Evolutionary conservation across 2,888 invertebrate species (phyloP).

Genomic region (Phania funesta): DNA sequence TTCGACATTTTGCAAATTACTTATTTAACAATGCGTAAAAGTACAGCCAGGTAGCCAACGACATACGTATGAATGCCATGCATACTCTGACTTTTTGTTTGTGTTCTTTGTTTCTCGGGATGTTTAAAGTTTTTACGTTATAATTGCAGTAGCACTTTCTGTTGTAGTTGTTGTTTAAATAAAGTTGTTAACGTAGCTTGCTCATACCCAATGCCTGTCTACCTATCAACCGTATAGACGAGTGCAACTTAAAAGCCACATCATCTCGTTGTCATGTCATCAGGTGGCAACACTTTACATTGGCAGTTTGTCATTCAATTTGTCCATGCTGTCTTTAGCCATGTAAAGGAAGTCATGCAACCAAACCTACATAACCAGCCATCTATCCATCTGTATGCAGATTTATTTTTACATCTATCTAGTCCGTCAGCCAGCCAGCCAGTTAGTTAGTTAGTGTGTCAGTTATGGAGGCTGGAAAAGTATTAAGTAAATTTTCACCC

Average conservation of each 20-base stretch:
- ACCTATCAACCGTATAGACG: conserved; percentile 44
- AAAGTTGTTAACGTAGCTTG: conserved; percentile 33
- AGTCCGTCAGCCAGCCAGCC: not conserved
- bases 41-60: conserved; percentile 23
- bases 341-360: conserved; percentile 39
- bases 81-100: not conserved
- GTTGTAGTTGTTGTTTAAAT: conserved; percentile 34
- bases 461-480: conserved; percentile 10
- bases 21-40: conserved; percentile 79
- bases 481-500: conserved; percentile 13
- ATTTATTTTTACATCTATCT: not conserved
- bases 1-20: conserved; percentile 80
- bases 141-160: not conserved
- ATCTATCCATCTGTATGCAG: not conserved
- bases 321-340: conserved; percentile 64
- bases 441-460: conserved; percentile 15
- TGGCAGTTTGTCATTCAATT: conserved; percentile 69
- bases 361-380: conserved; percentile 2
- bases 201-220: not conserved
- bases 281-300: conserved; percentile 67
- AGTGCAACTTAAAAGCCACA: conserved; percentile 65
- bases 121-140: conserved; percentile 19
- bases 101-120: conserved; percentile 7
- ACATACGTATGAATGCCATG: not conserved
- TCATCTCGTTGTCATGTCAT: conserved; percentile 67